Evolutionary conservation across 30 jellyfish, hydroid and myxozoan species (phyloP).

Genomic region (Aurelia coerulea): DNA sequence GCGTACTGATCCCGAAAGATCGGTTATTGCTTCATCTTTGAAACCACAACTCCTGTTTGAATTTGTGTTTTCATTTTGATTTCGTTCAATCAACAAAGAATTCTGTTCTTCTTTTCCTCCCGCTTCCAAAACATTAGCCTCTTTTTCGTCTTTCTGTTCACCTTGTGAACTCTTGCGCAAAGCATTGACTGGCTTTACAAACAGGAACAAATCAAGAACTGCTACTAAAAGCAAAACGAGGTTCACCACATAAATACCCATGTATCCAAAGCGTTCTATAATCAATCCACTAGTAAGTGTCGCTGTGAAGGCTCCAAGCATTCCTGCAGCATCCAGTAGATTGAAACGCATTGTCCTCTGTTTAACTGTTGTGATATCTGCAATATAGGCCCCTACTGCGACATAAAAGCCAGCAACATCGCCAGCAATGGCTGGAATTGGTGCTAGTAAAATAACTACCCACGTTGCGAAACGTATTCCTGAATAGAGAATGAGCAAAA

Average conservation of each 20-base stretch:
- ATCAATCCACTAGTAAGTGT: conserved; percentile 16
- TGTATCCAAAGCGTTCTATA: conserved; percentile 16
- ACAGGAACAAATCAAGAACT: neutral
- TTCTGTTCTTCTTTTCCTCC: no score
- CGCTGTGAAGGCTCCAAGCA: neutral
- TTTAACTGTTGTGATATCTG: neutral
- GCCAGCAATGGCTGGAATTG: conserved; percentile 2
- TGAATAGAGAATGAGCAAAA: neutral
- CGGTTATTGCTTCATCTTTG: no score
- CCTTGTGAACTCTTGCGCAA: no score
- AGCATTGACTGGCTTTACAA: conserved; percentile 3
- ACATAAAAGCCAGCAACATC: neutral
- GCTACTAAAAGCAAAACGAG: neutral
- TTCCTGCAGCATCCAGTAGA: conserved; percentile 3
- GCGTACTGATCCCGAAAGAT: no score
- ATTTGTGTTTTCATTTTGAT: no score
- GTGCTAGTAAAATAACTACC: neutral
- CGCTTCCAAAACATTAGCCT: no score
- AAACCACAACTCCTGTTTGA: no score
- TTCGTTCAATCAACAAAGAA: no score
- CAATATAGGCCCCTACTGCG: neutral
- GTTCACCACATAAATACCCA: neutral
- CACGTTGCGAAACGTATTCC: conserved; percentile 8
- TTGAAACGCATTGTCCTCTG: conserved; percentile 11
- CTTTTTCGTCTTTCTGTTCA: no score